phyloP scores from a whole-genome alignment of 2,797 vertebrate species.

The Pangasius djambal region DNA sequence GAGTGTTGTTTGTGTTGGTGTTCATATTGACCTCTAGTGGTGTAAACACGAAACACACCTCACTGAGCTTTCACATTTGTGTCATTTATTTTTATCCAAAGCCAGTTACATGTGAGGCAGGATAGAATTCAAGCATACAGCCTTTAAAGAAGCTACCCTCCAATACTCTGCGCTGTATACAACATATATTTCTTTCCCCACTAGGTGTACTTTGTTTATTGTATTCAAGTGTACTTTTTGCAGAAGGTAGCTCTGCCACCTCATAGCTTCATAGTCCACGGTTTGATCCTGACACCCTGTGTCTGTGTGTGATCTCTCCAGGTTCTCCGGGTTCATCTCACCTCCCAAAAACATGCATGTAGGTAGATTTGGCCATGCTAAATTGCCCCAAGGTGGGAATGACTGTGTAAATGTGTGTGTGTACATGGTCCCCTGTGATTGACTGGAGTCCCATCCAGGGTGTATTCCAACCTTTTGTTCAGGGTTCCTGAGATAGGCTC shows the following conservation, averaged over 20 bases:
- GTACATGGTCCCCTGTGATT: neutral
- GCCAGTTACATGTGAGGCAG: neutral
- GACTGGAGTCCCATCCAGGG: neutral
- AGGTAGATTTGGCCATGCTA: neutral
- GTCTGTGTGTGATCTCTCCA: neutral
- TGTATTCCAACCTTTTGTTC: neutral
- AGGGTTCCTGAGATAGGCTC: neutral
- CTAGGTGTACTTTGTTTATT: neutral
- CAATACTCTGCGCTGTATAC: neutral
- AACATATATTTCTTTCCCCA: neutral
- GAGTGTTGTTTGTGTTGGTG: neutral
- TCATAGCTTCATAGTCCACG: neutral
- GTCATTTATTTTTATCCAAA: neutral
- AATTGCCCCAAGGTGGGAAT: neutral
- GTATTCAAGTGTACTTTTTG: neutral
- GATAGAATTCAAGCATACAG: neutral
- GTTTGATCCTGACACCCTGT: neutral
- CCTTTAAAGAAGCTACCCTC: neutral
- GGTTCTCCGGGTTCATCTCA: neutral
- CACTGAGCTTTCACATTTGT: neutral
- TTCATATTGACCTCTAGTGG: slow-evolving; percentile 28
- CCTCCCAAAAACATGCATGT: neutral
- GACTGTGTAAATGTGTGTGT: neutral
- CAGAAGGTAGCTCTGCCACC: neutral
- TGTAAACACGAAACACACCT: slow-evolving; percentile 8